A percentile compares a stretch with the other conserved stretches of the same genome.
Evolutionary conservation across 2,888 invertebrate species (phyloP).

Genomic region (Synergus japonicus): DNA sequence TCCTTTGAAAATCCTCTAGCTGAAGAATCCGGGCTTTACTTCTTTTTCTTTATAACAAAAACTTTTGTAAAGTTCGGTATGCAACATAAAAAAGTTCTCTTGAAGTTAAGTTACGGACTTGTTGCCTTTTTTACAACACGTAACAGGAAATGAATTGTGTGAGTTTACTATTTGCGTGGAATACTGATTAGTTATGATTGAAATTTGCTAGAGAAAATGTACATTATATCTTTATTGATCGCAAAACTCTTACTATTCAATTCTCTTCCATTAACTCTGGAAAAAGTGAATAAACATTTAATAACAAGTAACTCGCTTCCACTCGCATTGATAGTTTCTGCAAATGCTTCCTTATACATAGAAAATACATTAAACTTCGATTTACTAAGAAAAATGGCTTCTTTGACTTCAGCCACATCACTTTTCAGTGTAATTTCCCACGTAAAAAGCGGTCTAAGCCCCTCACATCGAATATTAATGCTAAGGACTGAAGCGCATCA

Average conservation of each 20-base stretch:
- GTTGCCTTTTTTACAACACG: neutral
- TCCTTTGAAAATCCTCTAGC: neutral
- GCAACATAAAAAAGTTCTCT: slow-evolving; percentile 8
- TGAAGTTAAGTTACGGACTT: neutral
- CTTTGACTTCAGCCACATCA: slow-evolving; percentile 17
- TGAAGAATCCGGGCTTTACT: neutral
- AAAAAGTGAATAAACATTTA: too few species aligned
- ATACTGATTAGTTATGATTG: neutral
- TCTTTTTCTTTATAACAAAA: slow-evolving; percentile 5
- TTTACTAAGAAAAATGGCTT: slow-evolving; percentile 26
- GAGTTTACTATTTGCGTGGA: neutral
- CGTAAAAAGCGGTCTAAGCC: slow-evolving; percentile 26
- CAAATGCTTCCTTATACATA: slow-evolving; percentile 11
- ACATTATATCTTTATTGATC: neutral
- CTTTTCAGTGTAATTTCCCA: slow-evolving; percentile 23
- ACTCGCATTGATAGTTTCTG: neutral
- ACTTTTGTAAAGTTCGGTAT: neutral
- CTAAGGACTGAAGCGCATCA: slow-evolving; percentile 26
- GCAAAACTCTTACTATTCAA: neutral
- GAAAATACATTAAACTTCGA: slow-evolving; percentile 33
- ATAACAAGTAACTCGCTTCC: neutral
- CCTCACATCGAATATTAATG: slow-evolving; percentile 31
- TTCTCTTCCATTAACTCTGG: neutral
- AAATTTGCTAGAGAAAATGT: neutral
- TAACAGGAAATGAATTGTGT: neutral